phyloP scores from a whole-genome alignment of 2,797 vertebrate genomes.

The Argentina silus region DNA sequence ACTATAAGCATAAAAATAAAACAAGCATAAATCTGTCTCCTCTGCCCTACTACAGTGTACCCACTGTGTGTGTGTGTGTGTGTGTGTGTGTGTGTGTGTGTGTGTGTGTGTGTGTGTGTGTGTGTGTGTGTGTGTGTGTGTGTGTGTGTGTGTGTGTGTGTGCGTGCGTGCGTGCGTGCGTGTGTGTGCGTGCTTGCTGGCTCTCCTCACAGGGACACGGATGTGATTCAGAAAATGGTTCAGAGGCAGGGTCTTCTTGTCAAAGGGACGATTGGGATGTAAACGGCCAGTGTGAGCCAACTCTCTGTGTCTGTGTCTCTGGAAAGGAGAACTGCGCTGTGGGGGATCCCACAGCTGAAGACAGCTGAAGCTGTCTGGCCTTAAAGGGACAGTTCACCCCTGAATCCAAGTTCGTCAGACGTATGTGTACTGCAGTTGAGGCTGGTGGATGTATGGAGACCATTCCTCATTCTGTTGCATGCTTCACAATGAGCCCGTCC shows the following conservation, averaged over 20 bases:
- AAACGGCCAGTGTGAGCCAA: neutral
- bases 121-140: conserved; percentile 9
- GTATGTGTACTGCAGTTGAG: no score
- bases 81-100: neutral
- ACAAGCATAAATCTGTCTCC: no score
- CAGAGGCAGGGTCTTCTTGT: conserved; percentile 29
- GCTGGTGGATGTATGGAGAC: no score
- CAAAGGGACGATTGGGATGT: conserved; percentile 18
- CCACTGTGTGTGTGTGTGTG: neutral
- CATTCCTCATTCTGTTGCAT: no score
- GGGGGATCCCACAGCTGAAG: conserved; percentile 8
- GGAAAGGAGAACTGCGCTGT: conserved; percentile 10
- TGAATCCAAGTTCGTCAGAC: neutral
- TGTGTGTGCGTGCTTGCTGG: neutral
- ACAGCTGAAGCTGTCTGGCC: neutral
- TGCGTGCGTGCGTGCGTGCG: neutral
- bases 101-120: conserved; percentile 5
- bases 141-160: conserved; percentile 6
- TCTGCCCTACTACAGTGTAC: neutral
- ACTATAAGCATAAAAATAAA: no score
- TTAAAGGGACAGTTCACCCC: conserved; percentile 2
- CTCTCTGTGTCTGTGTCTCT: conserved; percentile 21
- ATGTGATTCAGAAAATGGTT: conserved; percentile 28
- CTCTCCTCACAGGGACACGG: conserved; percentile 22
- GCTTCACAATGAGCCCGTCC: no score